Conservation (phyloP, 2,888 invertebrate genomes). For the Apamea anceps region DNA sequence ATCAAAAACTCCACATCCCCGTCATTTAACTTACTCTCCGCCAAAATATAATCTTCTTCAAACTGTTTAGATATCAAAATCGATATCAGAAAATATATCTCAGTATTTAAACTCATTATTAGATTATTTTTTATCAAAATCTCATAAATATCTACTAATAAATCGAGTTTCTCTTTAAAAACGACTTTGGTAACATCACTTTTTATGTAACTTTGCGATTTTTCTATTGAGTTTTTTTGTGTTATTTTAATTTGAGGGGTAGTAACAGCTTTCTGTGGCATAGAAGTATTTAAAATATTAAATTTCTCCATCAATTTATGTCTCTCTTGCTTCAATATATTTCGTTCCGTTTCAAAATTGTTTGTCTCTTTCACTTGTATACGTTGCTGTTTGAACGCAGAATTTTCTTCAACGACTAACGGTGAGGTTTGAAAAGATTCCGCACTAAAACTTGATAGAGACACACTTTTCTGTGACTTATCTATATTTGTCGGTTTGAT, state of each 20-base stretch:
- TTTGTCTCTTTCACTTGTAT: slow-evolving; percentile 79
- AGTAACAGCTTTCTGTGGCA: slow-evolving; percentile 72
- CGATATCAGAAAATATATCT: slow-evolving; percentile 93
- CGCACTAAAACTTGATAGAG: slow-evolving; percentile 80
- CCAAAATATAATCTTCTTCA: slow-evolving; percentile 77
- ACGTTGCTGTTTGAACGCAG: slow-evolving; percentile 81
- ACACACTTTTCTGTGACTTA: slow-evolving; percentile 80
- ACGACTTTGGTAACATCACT: slow-evolving; percentile 86
- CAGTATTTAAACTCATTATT: slow-evolving; percentile 92
- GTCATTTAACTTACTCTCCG: slow-evolving; percentile 72
- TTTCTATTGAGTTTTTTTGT: slow-evolving; percentile 76
- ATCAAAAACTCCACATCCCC: slow-evolving; percentile 80
- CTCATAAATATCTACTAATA: slow-evolving; percentile 90
- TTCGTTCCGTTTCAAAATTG: slow-evolving; percentile 84
- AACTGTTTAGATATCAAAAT: slow-evolving; percentile 90
- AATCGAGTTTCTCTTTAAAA: slow-evolving; percentile 88
- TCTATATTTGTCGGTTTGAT: slow-evolving; percentile 90
- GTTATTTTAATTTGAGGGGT: slow-evolving; percentile 82
- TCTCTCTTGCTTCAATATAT: slow-evolving; percentile 84
- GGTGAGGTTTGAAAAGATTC: slow-evolving; percentile 82
- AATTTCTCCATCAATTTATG: slow-evolving; percentile 88
- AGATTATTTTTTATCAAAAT: slow-evolving; percentile 90
- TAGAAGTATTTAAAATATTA: slow-evolving; percentile 80
- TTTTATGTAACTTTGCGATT: slow-evolving; percentile 76
- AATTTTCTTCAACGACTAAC: slow-evolving; percentile 80